Evolutionary conservation across 2,113 vertebrate genomes (phyloP), one percentile per base, ranked within the genome.

Genomic region (Cephalopterus ornatus): DNA sequence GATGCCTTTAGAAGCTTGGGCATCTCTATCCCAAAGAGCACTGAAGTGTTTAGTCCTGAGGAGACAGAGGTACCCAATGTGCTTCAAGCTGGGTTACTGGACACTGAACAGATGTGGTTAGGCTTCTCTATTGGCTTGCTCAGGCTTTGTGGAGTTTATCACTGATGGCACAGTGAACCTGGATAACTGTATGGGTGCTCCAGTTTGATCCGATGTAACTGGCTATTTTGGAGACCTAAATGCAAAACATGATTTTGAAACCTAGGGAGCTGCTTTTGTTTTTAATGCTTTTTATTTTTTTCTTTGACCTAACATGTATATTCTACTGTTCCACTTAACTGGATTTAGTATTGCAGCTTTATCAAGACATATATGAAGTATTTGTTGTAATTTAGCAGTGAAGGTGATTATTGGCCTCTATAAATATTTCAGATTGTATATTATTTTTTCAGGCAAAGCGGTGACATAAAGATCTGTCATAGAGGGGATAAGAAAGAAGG

Each of bases 401-500:
- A 82, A 66, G 2, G 2, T 93, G 68, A 61, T 96, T 96, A 91
- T 77, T 94, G 46, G 35, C 23, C 42, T 91, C 26, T 47, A n/a
- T 81, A 80, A 92, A 55, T 89, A 82, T 75, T 96, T 95, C 37
- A 28, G 49, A 42, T 89, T 91, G 28, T 88, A 14, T 78, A 19
- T 46, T 62, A 19, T 58, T 76, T 85, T 94, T 97, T 86, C 66
- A 95, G 95, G 88, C 77, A 94, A 95, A 88, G 87, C 93, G 85
- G 77, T 82, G 94, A 95, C 74, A 56, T 72, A 93, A 92, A 97
- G 71, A 91, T 39, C 55, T 91, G 75, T 37, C 39, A 35, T 56
- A 96, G 83, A 93, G 67, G 37, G 71, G 52, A 96, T 65, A 96
- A 97, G 89, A 95, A 95, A 89, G 44, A 63, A 94, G 88, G 33